phyloP scores from a whole-genome alignment of 2,113 vertebrate species.

The Laticauda laticaudata region DNA sequence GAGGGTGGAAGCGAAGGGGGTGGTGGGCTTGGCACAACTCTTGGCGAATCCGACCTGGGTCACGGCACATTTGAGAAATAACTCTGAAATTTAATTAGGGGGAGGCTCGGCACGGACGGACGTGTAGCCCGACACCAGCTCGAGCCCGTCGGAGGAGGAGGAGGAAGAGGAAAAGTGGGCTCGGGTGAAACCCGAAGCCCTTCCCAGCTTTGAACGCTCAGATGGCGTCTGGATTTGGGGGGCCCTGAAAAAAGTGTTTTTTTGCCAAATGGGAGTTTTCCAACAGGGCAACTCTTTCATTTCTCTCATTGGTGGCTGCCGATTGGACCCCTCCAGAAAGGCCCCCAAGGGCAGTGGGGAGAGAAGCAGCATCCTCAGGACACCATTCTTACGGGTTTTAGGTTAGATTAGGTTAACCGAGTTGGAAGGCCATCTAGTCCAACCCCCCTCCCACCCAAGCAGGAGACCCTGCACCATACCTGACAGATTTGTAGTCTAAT shows the following conservation, averaged over 20 bases:
- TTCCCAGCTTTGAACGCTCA: background rate
- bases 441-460: no score
- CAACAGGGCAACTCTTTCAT: background rate
- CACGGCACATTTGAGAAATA: slow-evolving; percentile 7
- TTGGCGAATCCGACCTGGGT: background rate
- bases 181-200: background rate
- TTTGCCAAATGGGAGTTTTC: background rate
- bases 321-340: background rate
- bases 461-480: no score
- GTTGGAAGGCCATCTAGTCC: no score
- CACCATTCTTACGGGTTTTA: background rate
- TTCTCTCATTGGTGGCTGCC: background rate
- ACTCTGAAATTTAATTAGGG: slow-evolving; percentile 9
- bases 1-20: no score
- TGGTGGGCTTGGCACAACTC: fast-evolving
- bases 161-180: background rate
- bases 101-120: no score
- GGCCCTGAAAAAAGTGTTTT: background rate
- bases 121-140: background rate
- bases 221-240: background rate
- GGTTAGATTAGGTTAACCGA: no score
- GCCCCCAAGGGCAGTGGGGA: background rate
- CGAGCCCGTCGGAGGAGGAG: background rate
- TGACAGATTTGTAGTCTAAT: no score
- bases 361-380: background rate